phyloP scores from a whole-genome alignment of 2,888 invertebrate genomes.

The Parnassius mnemosyne region DNA sequence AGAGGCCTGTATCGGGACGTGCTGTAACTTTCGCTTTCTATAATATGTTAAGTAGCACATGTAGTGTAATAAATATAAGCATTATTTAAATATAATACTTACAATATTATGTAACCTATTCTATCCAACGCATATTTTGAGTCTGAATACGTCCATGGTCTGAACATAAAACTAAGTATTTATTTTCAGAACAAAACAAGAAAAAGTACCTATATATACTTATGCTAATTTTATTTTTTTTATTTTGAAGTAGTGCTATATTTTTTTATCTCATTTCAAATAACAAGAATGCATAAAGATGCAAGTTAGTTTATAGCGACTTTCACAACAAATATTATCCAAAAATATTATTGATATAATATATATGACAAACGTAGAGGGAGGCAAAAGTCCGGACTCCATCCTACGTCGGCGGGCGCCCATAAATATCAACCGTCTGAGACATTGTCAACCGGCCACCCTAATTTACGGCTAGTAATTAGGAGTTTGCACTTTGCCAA shows the following conservation, averaged over 20 bases:
- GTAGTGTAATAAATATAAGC: too few species aligned
- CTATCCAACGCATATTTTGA: too few species aligned
- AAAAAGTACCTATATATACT: conserved; percentile 27
- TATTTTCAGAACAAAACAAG: too few species aligned
- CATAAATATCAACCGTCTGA: conserved; percentile 77
- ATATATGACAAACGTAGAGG: conserved; percentile 54
- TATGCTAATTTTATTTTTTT: conserved; percentile 25
- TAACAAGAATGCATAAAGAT: too few species aligned
- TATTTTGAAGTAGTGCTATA: conserved; percentile 8
- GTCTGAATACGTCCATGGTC: too few species aligned
- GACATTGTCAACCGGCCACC: conserved; percentile 79
- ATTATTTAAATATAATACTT: too few species aligned
- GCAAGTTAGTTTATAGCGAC: not conserved
- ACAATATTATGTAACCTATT: too few species aligned
- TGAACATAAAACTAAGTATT: too few species aligned
- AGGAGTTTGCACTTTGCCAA: conserved; percentile 80
- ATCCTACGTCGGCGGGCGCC: conserved; percentile 51
- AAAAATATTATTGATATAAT: conserved; percentile 38
- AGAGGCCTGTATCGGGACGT: too few species aligned
- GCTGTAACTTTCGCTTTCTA: too few species aligned
- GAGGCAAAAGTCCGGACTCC: conserved; percentile 58
- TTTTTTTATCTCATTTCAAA: conserved; percentile 1
- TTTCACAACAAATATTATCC: conserved; percentile 30
- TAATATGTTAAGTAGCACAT: too few species aligned
- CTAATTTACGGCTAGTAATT: conserved; percentile 79